These are phyloP conservation scores for Drosophila planitibia DNA, from an alignment of 2,888 invertebrate genomes.

Conservation along the genomic window DNA sequence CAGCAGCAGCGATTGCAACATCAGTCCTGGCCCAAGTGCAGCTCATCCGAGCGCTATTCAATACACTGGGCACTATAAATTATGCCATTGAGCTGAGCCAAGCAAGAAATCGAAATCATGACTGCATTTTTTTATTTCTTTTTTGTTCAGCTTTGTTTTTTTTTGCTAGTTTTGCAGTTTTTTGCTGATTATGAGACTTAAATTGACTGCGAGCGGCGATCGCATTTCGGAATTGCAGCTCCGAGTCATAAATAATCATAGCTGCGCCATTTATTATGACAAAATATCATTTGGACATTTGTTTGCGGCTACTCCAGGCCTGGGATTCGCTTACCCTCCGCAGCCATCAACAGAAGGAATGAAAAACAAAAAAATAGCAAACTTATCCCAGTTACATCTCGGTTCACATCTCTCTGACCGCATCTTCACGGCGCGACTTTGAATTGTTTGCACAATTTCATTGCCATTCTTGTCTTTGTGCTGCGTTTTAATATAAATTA, in stretches of 20 bases:
- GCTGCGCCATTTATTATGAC: conserved; percentile 81
- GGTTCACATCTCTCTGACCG: conserved; percentile 5
- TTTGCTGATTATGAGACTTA: conserved; percentile 76
- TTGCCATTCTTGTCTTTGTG: conserved; percentile 74
- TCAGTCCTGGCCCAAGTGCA: conserved; percentile 21
- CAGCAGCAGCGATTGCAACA: conserved; percentile 28
- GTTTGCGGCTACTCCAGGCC: conserved; percentile 60
- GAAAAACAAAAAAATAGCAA: not conserved
- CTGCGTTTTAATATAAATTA: conserved; percentile 77
- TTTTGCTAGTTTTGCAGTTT: conserved; percentile 17
- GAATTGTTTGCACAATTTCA: conserved; percentile 80
- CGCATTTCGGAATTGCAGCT: conserved; percentile 70
- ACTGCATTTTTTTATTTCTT: conserved; percentile 53
- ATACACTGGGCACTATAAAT: conserved; percentile 74
- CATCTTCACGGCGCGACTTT: conserved; percentile 58
- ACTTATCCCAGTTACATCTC: conserved; percentile 29
- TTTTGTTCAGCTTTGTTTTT: conserved; percentile 8
- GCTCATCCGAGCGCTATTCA: conserved; percentile 60
- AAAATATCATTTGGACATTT: conserved; percentile 81
- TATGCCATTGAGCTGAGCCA: conserved; percentile 60
- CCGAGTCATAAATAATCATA: conserved; percentile 78
- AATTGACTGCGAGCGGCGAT: conserved; percentile 72
- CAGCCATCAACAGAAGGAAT: not conserved
- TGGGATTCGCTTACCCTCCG: conserved; percentile 25
- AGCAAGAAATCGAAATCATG: conserved; percentile 78